Conservation (phyloP, 1,140 invertebrate genomes). For the Prorops nasuta region DNA sequence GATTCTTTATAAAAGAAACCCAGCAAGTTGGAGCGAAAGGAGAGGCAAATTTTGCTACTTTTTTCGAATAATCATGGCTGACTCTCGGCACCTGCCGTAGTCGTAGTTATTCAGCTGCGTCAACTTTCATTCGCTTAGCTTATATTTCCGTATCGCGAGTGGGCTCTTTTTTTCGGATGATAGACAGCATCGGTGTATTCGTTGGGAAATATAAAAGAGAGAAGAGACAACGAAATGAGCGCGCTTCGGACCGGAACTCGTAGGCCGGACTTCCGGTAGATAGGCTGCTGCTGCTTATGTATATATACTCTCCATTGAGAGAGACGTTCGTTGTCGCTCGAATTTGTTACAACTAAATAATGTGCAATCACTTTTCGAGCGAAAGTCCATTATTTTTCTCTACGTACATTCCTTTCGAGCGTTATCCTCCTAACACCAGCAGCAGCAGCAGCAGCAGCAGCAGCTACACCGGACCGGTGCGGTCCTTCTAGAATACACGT, state of each 20-base stretch:
- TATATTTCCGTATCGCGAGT: too few species aligned
- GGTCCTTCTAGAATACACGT: too few species aligned
- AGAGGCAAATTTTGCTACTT: too few species aligned
- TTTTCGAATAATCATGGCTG: too few species aligned
- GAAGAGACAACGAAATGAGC: slow-evolving; percentile 35
- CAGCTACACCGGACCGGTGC: too few species aligned
- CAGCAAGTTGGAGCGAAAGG: too few species aligned
- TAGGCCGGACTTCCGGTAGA: slow-evolving; percentile 57
- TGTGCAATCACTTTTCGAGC: slow-evolving; percentile 25
- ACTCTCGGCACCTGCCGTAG: background rate
- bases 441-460: too few species aligned
- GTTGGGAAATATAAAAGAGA: slow-evolving; percentile 13
- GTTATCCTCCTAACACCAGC: too few species aligned
- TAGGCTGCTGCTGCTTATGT: too few species aligned
- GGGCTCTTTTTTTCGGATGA: slow-evolving; percentile 18
- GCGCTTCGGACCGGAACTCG: slow-evolving; percentile 48
- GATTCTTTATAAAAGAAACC: too few species aligned
- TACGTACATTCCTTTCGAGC: too few species aligned
- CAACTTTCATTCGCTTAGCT: slow-evolving; percentile 16
- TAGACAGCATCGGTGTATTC: slow-evolving; percentile 14
- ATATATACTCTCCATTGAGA: slow-evolving; percentile 43
- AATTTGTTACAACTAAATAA: slow-evolving; percentile 24
- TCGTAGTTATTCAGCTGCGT: slow-evolving; percentile 17
- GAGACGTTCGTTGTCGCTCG: slow-evolving; percentile 27
- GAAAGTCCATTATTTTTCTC: slow-evolving; percentile 24